Percentiles rank a stretch among this genome's conserved stretches.
Evolutionary conservation across 2,888 invertebrate species (phyloP).

Genomic region (Siphonodentalium dalli): DNA sequence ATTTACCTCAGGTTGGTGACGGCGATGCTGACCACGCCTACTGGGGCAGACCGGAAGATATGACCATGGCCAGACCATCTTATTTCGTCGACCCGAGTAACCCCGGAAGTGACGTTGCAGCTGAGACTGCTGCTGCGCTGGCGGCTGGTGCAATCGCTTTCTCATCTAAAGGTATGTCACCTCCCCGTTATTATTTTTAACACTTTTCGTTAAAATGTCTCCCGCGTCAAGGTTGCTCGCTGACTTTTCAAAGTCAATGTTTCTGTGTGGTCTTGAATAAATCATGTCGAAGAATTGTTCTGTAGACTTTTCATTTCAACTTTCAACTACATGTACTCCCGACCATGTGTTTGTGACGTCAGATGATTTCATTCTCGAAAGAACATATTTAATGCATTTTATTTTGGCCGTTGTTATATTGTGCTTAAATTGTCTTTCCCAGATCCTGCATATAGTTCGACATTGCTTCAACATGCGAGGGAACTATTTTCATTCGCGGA

Average conservation of each 20-base stretch:
- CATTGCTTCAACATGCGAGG: conserved; percentile 15
- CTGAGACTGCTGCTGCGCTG: conserved; percentile 71
- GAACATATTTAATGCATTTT: too few species aligned
- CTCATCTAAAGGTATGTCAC: conserved; percentile 38
- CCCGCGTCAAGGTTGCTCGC: conserved; percentile 10
- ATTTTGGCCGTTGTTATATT: too few species aligned
- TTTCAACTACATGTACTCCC: too few species aligned
- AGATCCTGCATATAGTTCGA: conserved; percentile 21
- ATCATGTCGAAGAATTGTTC: too few species aligned
- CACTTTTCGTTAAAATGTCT: background rate
- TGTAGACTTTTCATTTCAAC: too few species aligned
- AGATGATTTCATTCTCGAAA: too few species aligned
- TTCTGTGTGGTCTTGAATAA: too few species aligned
- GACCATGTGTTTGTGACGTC: too few species aligned
- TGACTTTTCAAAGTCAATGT: too few species aligned
- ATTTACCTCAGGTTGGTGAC: conserved; percentile 36
- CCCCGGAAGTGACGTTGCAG: conserved; percentile 72
- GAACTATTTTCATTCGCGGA: conserved; percentile 26
- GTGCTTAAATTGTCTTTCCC: conserved; percentile 2
- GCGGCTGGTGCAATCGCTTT: conserved; percentile 70
- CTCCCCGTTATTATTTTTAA: too few species aligned
- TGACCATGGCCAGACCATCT: conserved; percentile 69
- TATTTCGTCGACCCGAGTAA: conserved; percentile 69
- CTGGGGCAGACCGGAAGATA: conserved; percentile 73
- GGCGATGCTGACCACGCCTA: conserved; percentile 70